phyloP scores from a whole-genome alignment of 2,113 vertebrate genomes.

The Motacilla tschutschensis region DNA sequence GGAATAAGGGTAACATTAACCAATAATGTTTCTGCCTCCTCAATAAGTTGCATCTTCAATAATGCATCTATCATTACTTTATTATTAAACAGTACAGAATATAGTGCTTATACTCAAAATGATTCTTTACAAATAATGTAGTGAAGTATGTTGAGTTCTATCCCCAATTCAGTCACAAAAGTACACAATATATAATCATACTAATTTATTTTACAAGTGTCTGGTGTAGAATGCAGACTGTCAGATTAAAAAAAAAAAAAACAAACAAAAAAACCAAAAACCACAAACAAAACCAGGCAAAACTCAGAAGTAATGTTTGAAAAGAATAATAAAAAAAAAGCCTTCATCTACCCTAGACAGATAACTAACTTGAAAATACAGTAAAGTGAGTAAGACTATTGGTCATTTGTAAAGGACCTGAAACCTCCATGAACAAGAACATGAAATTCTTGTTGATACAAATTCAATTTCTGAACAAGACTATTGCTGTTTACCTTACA shows the following conservation, averaged over 20 bases:
- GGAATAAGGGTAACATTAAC: slow-evolving; percentile 32
- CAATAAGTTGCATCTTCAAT: slow-evolving; percentile 34
- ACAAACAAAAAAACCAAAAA: neutral
- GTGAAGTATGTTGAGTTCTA: slow-evolving; percentile 39
- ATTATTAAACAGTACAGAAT: slow-evolving; percentile 46
- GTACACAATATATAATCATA: slow-evolving; percentile 19
- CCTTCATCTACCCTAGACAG: slow-evolving; percentile 21
- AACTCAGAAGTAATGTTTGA: neutral
- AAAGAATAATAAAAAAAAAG: slow-evolving; percentile 15
- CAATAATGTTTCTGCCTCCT: slow-evolving; percentile 31
- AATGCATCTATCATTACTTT: slow-evolving; percentile 23
- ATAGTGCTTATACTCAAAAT: slow-evolving; percentile 45
- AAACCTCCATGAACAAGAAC: neutral
- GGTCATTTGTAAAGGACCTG: neutral
- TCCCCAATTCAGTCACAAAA: slow-evolving; percentile 46
- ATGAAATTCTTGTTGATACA: neutral
- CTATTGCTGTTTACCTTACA: neutral
- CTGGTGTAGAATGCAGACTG: slow-evolving; percentile 14
- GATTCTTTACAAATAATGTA: slow-evolving; percentile 39
- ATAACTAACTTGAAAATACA: neutral
- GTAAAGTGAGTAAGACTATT: neutral
- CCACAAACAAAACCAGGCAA: neutral
- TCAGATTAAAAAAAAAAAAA: neutral
- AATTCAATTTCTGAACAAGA: neutral
- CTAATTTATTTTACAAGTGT: slow-evolving; percentile 42